Percentiles rank a stretch among this genome's conserved stretches.
These are phyloP conservation scores for Motacilla alba DNA, from an alignment of 2,113 vertebrate genomes.

Conservation along the genomic window DNA sequence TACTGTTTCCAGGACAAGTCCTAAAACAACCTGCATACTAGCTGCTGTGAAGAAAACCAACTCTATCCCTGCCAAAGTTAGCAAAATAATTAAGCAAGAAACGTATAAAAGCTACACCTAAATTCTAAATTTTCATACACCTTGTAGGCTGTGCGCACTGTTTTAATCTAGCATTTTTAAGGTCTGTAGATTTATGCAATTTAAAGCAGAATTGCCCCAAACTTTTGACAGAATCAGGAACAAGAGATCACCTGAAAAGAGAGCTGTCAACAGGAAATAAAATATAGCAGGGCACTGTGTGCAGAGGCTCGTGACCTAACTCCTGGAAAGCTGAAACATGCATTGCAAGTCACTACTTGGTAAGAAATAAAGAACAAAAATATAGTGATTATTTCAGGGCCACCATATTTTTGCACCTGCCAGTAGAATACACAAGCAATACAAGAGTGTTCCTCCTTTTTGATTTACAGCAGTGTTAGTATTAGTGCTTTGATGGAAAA, in stretches of 20 bases:
- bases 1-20: neutral
- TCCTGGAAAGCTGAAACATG: neutral
- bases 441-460: neutral
- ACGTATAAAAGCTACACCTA: neutral
- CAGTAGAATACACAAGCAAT: neutral
- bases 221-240: neutral
- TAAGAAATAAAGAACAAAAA: neutral
- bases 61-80: neutral
- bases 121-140: neutral
- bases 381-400: neutral
- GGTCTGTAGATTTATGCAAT: neutral
- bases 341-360: neutral
- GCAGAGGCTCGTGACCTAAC: neutral
- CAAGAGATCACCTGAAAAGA: neutral
- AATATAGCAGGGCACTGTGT: rapidly evolving
- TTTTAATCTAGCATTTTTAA: neutral
- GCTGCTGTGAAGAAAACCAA: neutral
- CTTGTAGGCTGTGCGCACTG: neutral
- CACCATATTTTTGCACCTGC: neutral
- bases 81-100: neutral
- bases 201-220: neutral
- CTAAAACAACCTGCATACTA: rapidly evolving
- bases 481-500: neutral
- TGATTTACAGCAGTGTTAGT: neutral
- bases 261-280: conserved; percentile 1